A percentile compares a stretch with the other conserved stretches of the same genome.
phyloP scores from a whole-genome alignment of 1,140 invertebrate species.

The Drosophila athabasca region DNA sequence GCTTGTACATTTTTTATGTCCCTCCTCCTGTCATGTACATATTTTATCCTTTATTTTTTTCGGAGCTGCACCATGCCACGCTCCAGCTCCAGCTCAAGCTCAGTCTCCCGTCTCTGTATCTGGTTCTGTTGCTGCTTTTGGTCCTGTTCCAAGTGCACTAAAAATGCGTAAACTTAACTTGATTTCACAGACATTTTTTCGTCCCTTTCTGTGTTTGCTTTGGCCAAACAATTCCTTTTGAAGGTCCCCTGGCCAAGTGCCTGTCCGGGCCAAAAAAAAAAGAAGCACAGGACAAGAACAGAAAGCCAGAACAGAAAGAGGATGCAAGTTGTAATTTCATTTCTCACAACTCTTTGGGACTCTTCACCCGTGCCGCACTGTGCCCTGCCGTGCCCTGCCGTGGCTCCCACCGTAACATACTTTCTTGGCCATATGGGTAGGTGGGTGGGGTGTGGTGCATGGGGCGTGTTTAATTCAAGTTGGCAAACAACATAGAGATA shows the following conservation, averaged over 20 bases:
- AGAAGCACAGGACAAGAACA: not conserved
- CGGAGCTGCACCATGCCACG: no score
- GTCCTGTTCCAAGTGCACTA: slow-evolving; percentile 39
- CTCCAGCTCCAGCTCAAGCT: not conserved
- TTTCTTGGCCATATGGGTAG: slow-evolving; percentile 25
- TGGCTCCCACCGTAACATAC: not conserved
- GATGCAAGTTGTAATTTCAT: slow-evolving; percentile 80
- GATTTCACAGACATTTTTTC: slow-evolving; percentile 41
- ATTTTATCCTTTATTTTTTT: slow-evolving; percentile 47
- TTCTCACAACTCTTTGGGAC: slow-evolving; percentile 60
- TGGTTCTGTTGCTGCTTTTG: not conserved
- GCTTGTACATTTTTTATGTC: slow-evolving; percentile 55
- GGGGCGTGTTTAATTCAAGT: slow-evolving; percentile 72
- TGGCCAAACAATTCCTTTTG: slow-evolving; percentile 68
- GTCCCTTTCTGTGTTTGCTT: slow-evolving; percentile 60
- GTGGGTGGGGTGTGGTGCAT: slow-evolving; percentile 5
- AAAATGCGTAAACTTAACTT: slow-evolving; percentile 63
- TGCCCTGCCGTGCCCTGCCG: not conserved
- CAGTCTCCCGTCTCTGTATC: not conserved
- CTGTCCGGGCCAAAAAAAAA: slow-evolving; percentile 17
- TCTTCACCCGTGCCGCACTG: not conserved
- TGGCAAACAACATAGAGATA: slow-evolving; percentile 76
- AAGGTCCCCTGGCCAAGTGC: slow-evolving; percentile 45
- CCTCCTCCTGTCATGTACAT: slow-evolving; percentile 49
- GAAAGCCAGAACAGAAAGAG: slow-evolving; percentile 18